Percentiles rank a stretch among this genome's conserved stretches.
phyloP scores from a whole-genome alignment of 2,888 invertebrate species.

The Orthonevra nobilis region DNA sequence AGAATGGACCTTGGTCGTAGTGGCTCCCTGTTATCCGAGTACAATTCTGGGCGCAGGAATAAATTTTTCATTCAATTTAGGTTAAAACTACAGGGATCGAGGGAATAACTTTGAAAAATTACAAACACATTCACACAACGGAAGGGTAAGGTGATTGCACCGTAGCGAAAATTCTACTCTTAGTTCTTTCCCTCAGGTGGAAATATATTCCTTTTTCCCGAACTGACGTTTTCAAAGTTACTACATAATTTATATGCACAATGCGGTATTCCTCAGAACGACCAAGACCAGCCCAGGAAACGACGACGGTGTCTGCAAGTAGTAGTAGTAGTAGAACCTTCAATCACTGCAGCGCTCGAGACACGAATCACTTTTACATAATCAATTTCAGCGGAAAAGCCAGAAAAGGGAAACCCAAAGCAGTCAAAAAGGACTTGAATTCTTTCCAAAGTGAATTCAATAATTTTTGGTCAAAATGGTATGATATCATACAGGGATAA shows the following conservation, averaged over 20 bases:
- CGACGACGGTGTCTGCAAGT: conserved; percentile 7
- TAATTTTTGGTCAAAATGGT: conserved; percentile 16
- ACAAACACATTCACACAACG: conserved; percentile 11
- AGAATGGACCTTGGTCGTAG: no score
- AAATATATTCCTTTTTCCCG: background rate
- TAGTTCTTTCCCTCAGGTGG: conserved; percentile 1
- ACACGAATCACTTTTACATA: conserved; percentile 52
- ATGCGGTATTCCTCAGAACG: background rate
- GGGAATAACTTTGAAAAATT: conserved; percentile 62
- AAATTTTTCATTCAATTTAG: conserved; percentile 55
- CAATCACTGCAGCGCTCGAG: background rate
- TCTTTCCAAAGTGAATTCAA: conserved; percentile 35
- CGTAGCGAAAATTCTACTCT: background rate
- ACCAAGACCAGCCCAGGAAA: background rate
- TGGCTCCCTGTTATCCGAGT: background rate
- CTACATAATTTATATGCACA: background rate
- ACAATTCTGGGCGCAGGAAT: conserved; percentile 14
- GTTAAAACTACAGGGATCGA: conserved; percentile 61
- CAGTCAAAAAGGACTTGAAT: conserved; percentile 7
- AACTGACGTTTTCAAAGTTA: background rate
- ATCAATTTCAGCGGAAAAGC: conserved; percentile 36
- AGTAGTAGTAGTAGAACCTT: background rate
- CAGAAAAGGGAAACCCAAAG: background rate
- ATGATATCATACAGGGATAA: background rate
- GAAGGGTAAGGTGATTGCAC: background rate